A percentile compares a stretch with the other conserved stretches of the same genome.
Conservation (phyloP, 2,113 vertebrate species). For the Cichladusa arquata region DNA sequence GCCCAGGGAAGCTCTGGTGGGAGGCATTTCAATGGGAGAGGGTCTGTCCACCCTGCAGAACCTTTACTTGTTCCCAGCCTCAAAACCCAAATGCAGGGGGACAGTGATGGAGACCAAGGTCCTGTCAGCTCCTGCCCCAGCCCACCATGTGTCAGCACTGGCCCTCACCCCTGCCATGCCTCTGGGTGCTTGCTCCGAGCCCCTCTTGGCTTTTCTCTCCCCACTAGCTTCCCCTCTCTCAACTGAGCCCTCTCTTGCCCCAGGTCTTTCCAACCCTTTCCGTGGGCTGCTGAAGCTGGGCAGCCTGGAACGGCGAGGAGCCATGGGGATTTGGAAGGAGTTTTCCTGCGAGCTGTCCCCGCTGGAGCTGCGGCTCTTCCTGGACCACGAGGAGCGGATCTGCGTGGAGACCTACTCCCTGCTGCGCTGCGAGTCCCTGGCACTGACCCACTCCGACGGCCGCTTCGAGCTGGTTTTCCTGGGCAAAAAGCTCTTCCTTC, state of each 20-base stretch:
- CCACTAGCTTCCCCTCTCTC: background rate
- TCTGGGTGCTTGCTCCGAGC: background rate
- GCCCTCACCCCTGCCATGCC: background rate
- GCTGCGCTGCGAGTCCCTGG: constrained; percentile 85
- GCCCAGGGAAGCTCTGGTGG: background rate
- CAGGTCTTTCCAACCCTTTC: constrained; percentile 91
- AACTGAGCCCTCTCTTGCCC: background rate
- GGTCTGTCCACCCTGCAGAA: rapidly evolving
- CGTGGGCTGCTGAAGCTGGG: constrained; percentile 92
- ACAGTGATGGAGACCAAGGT: background rate
- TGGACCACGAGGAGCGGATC: constrained; percentile 79
- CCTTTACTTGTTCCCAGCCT: background rate
- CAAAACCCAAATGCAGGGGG: background rate
- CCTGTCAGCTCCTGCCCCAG: background rate
- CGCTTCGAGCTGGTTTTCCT: constrained; percentile 88
- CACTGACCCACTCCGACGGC: constrained; percentile 75
- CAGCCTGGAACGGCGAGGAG: constrained; percentile 82
- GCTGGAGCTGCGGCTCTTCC: constrained; percentile 85
- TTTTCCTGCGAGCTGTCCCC: constrained; percentile 92
- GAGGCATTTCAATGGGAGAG: background rate
- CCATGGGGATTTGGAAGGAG: constrained; percentile 88
- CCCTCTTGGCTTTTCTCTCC: background rate
- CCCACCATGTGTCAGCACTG: rapidly evolving
- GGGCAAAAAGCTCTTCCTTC: constrained; percentile 81
- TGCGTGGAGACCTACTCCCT: constrained; percentile 87